Base-by-base conservation (phyloP, 2,113 vertebrate species). In the Strigops habroptila region DNA sequence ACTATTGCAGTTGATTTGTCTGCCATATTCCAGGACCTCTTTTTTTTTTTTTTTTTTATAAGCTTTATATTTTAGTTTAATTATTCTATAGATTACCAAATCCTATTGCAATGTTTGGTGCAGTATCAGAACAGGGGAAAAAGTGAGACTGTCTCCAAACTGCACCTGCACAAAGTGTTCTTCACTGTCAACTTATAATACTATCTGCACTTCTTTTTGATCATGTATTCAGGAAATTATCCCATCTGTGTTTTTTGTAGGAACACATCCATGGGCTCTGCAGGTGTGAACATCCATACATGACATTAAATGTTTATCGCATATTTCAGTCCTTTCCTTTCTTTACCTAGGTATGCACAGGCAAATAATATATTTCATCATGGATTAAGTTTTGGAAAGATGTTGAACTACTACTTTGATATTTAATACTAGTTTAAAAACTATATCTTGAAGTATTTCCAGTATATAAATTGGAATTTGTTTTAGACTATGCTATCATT, bases 21-120 rank as follows among this genome's bases (percentile, higher is more conserved):
- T 49, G 7, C 5, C 33, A 22, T 52, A 33, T 70, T 80, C 6
- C 11, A 73, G 35, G 62, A 68, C 3, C 0, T 18, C 9, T 1
- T 43, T 1, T 0, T 10, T 5, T 80, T 35, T 13, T 15, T 3
- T 5, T 2, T 27, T 17, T 30, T 17, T 17, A 13, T 31, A 60
- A 41, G 18, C 7, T 73, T 76, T 65, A 24, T 39, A 51, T 82
- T 79, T 91, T 41, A 59, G 1, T 75, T 55, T 52, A 44, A 25
- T 53, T 88, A 18, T 68, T 85, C 19, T 28, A 11, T 12, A 44
- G 21, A 11, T 67, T 81, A 44, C 3, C 28, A 77, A 73, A 65
- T 70, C 3, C 18, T 82, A 13, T 37, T 46, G 7, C 24, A 52
- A 31, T 2, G 1, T 60, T 88, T 23, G 37, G 0, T 39, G 44